Evolutionary conservation across 2,797 vertebrate species (phyloP), one percentile per base, ranked within the genome.

Genomic region (Danionella dracula): DNA sequence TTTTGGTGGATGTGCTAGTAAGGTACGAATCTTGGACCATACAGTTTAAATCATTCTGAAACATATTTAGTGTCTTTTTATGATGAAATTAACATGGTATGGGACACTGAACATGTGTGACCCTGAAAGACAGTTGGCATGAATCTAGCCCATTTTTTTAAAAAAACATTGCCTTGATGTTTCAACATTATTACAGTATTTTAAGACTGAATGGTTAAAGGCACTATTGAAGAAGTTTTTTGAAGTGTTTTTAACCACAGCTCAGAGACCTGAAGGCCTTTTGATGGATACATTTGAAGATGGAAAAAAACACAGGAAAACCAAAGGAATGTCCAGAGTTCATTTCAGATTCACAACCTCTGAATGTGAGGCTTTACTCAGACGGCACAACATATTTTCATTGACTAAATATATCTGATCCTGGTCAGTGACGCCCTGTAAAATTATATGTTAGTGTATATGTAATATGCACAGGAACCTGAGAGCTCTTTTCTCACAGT

Each of bases 361-460:
- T 79, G 81, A 83, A 79, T 74, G 81, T 66, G 67, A 59, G 69
- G 61, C 60, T 65, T 59, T 73, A 76, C 72, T 82, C 74, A 62
- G 66, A 67, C 49, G 37, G 69, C 58, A 65, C 67, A 63, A 72
- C 72, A 78, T 80, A 79, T 85, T 87, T 86, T 81, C 42, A 73
- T 73, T 79, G 72, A 77, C 84, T 87, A 88, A 84, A 85, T 85
- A 87, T 82, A 84, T 83, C 84, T 72, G 54, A 62, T 62, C 38
- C 62, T 77, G 76, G 76, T 62, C 72, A 78, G 72, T 64, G 76
- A 83, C 84, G 79, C 86, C 86, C 87, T 78, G 74, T 75, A 82
- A 85, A 85, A 89, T 87, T 85, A 83, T 71, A 83, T 74, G 83
- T 76, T 86, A 60, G 65, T 76, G 61, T 66, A 72, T 31, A 66